Evolutionary conservation across 2,113 vertebrate genomes (phyloP).

Genomic region (Crocuta crocuta): DNA sequence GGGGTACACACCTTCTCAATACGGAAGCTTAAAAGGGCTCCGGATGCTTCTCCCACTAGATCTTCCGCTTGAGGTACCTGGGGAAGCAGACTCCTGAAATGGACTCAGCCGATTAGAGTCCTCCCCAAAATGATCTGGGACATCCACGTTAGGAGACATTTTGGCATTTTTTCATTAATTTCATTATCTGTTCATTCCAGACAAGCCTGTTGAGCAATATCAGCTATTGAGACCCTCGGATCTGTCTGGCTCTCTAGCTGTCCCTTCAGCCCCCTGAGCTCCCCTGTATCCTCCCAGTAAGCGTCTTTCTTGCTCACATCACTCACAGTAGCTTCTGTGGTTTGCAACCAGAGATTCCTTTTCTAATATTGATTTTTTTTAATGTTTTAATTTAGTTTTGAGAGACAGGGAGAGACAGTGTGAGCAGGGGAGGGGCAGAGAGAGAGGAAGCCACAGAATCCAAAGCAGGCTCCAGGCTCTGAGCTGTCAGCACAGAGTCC

Average conservation of each 20-base stretch:
- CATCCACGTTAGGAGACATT: background rate
- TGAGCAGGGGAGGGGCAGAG: too few species aligned
- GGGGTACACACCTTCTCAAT: fast-evolving
- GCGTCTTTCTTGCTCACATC: background rate
- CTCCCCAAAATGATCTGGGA: background rate
- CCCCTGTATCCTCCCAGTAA: background rate
- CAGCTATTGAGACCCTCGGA: background rate
- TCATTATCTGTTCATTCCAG: background rate
- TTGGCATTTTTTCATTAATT: background rate
- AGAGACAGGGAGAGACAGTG: too few species aligned
- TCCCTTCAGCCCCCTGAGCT: background rate
- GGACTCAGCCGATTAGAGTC: background rate
- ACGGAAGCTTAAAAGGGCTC: background rate
- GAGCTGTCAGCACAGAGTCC: too few species aligned
- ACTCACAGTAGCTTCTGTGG: background rate
- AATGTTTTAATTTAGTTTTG: too few species aligned
- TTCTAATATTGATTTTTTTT: too few species aligned
- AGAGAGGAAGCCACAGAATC: too few species aligned
- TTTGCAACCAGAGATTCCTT: background rate
- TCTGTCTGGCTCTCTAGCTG: background rate
- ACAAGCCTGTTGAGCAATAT: background rate
- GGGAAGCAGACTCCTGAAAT: background rate
- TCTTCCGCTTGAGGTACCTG: background rate
- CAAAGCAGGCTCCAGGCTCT: too few species aligned
- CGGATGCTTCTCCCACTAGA: background rate